Evolutionary conservation across 2,113 vertebrate species (phyloP).

Genomic region (Ahaetulla prasina): DNA sequence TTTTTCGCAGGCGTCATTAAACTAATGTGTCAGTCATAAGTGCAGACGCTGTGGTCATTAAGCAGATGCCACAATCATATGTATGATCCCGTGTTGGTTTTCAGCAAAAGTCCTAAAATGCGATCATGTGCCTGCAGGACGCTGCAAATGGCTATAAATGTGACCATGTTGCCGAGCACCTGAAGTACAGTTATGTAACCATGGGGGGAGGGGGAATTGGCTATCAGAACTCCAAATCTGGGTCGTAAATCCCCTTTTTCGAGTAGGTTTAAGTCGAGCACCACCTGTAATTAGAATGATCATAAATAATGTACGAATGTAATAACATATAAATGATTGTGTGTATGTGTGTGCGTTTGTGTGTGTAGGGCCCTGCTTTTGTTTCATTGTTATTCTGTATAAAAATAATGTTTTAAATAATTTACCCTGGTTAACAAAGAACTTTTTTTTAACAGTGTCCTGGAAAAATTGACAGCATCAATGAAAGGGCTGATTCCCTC

Average conservation of each 20-base stretch:
- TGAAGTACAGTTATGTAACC: background rate
- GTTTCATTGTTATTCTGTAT: background rate
- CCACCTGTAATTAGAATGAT: background rate
- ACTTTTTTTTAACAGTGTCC: conserved; percentile 55
- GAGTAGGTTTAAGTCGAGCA: background rate
- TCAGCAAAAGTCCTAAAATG: background rate
- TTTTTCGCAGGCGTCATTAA: background rate
- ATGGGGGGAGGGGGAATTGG: background rate
- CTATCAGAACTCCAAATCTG: background rate
- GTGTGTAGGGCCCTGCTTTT: background rate
- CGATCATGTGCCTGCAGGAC: background rate
- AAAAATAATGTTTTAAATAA: background rate
- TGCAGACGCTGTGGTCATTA: background rate
- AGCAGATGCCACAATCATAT: background rate
- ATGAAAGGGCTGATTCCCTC: conserved; percentile 41
- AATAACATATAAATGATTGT: background rate
- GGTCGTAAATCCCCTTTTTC: background rate
- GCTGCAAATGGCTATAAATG: background rate
- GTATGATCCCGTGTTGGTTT: background rate
- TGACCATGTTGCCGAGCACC: background rate
- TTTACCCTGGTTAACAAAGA: background rate
- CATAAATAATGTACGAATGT: background rate
- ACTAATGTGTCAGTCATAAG: background rate
- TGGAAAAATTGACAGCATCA: conserved; percentile 22
- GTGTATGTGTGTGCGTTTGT: background rate